Evolutionary conservation across 2,888 invertebrate genomes (phyloP).

Genomic region (Girardia tigrina): DNA sequence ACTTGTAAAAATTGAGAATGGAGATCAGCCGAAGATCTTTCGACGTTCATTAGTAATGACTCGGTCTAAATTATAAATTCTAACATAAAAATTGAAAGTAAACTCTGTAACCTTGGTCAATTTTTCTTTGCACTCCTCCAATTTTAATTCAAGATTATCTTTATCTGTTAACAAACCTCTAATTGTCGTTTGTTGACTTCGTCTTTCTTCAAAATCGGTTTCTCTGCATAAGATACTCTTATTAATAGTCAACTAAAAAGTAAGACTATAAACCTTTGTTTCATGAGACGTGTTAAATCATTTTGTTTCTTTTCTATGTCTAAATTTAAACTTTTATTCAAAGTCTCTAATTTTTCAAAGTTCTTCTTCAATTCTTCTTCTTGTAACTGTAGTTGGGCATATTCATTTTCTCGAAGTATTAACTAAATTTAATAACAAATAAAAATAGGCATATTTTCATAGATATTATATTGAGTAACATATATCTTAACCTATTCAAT

Average conservation of each 20-base stretch:
- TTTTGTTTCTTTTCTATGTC: background rate
- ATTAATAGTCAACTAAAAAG: background rate
- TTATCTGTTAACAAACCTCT: background rate
- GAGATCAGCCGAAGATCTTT: conserved; percentile 29
- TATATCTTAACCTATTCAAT: no score
- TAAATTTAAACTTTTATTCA: background rate
- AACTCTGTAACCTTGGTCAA: background rate
- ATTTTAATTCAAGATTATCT: background rate
- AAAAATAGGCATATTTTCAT: no score
- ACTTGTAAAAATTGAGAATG: conserved; percentile 23
- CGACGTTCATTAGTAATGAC: conserved; percentile 25
- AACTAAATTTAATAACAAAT: conserved; percentile 8
- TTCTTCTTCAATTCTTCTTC: background rate
- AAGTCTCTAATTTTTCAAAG: background rate
- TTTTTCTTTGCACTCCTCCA: background rate
- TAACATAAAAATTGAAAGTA: no score
- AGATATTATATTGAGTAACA: no score
- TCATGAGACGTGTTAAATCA: background rate
- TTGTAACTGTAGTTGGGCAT: background rate
- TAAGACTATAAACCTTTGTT: background rate
- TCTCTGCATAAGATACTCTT: background rate
- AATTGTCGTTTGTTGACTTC: background rate
- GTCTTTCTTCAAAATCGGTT: background rate
- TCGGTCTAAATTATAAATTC: background rate
- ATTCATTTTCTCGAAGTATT: conserved; percentile 13